Evolutionary conservation across 2,888 invertebrate species (phyloP).

Genomic region (Strigamia crassipes): DNA sequence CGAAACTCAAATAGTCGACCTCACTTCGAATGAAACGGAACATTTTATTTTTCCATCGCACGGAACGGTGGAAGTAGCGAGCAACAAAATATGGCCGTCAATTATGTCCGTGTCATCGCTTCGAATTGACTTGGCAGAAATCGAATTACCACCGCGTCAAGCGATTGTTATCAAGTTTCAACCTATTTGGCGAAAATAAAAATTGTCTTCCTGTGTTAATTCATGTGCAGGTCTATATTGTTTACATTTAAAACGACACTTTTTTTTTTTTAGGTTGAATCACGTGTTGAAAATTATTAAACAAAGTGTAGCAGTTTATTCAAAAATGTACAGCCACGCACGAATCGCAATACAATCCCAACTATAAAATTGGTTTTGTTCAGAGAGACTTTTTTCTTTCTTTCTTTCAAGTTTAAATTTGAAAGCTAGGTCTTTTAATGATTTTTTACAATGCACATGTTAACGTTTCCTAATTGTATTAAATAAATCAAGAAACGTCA

Average conservation of each 20-base stretch:
- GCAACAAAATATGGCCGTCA: neutral
- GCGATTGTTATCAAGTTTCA: neutral
- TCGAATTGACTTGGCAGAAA: neutral
- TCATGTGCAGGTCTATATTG: too few species aligned
- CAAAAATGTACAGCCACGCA: conserved; percentile 44
- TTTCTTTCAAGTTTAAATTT: neutral
- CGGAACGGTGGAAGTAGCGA: neutral
- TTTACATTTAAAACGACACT: too few species aligned
- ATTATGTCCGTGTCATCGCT: neutral
- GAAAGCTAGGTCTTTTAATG: conserved; percentile 10
- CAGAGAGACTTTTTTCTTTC: neutral
- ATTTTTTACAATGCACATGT: conserved; percentile 18
- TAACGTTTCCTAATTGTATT: neutral
- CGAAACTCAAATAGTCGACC: conserved; percentile 53
- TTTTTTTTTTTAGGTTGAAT: neutral
- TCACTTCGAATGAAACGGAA: neutral
- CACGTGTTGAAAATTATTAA: neutral
- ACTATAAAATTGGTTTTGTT: conserved; percentile 25
- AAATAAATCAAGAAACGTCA: neutral
- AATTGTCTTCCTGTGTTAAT: neutral
- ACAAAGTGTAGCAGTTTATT: conserved; percentile 43
- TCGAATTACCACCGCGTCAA: neutral
- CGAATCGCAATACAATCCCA: conserved; percentile 33
- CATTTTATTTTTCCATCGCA: neutral
- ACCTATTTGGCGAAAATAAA: neutral